These are phyloP conservation scores for Shinisaurus crocodilurus DNA, from an alignment of 2,113 vertebrate genomes.

Conservation along the genomic window DNA sequence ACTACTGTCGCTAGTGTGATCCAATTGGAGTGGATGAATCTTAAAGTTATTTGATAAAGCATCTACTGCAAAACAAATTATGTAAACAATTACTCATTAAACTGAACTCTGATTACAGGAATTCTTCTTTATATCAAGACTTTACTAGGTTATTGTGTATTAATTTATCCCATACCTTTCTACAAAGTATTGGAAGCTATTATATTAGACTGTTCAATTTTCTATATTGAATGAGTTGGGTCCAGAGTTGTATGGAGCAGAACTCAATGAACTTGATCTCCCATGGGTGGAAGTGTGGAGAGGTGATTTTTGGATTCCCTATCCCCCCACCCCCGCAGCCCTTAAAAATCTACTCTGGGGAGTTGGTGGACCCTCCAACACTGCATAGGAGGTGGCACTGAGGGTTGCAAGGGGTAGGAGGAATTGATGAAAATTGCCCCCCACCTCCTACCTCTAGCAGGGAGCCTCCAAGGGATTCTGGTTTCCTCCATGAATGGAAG, in stretches of 20 bases:
- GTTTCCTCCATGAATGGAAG: not conserved
- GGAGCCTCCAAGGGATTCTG: not conserved
- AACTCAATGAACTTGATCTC: not conserved
- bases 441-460: not conserved
- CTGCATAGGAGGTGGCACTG: not conserved
- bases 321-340: not conserved
- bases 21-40: slow-evolving; percentile 87
- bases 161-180: not conserved
- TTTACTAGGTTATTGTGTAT: not conserved
- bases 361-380: not conserved
- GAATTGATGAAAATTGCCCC: not conserved
- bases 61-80: slow-evolving; percentile 72
- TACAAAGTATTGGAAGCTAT: not conserved
- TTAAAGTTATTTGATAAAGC: slow-evolving; percentile 80
- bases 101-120: not conserved
- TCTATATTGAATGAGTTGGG: not conserved
- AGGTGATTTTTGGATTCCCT: not conserved
- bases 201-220: too few relatives aligned
- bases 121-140: not conserved
- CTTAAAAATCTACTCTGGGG: not conserved
- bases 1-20: slow-evolving; percentile 73
- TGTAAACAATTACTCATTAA: not conserved
- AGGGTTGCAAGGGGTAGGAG: too few relatives aligned
- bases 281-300: not conserved
- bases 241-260: not conserved